These are phyloP conservation scores for Sesia apiformis DNA, from an alignment of 2,888 invertebrate species.

Conservation along the genomic window DNA sequence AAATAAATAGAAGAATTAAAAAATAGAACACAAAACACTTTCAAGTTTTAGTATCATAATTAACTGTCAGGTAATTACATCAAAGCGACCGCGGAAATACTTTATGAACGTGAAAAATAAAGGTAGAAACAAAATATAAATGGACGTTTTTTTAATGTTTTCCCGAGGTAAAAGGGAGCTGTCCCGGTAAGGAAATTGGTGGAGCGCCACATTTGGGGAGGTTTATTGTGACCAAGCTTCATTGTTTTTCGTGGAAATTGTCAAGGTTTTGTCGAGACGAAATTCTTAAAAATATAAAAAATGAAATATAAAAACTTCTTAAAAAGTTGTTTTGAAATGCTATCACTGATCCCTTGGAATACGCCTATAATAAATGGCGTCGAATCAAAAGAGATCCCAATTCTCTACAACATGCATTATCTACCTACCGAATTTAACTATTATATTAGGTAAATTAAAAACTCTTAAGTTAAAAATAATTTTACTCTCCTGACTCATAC, in stretches of 20 bases:
- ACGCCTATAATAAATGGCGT: too few species aligned
- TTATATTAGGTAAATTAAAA: too few species aligned
- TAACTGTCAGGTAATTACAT: slow-evolving; percentile 21
- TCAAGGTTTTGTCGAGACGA: too few species aligned
- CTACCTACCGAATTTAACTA: too few species aligned
- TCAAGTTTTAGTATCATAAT: background rate
- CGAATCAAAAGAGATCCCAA: too few species aligned
- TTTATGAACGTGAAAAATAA: slow-evolving; percentile 7
- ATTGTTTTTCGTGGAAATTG: background rate
- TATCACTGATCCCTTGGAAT: too few species aligned
- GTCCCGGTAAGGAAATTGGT: slow-evolving; percentile 37
- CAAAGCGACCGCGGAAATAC: slow-evolving; percentile 18
- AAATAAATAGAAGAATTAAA: background rate
- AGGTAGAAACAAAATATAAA: slow-evolving; percentile 9
- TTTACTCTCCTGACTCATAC: too few species aligned
- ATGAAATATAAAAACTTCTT: too few species aligned
- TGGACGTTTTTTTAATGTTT: slow-evolving; percentile 26
- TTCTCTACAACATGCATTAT: too few species aligned
- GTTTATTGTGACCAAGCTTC: slow-evolving; percentile 18
- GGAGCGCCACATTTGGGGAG: slow-evolving; percentile 17
- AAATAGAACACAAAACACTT: slow-evolving; percentile 3
- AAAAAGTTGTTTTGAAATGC: too few species aligned
- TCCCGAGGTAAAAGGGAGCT: slow-evolving; percentile 25
- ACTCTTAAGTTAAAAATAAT: too few species aligned
- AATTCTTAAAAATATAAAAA: too few species aligned